Evolutionary conservation across 2,797 vertebrate species (phyloP), one percentile per base, ranked within the genome.

Genomic region (Sebastes iracundus): DNA sequence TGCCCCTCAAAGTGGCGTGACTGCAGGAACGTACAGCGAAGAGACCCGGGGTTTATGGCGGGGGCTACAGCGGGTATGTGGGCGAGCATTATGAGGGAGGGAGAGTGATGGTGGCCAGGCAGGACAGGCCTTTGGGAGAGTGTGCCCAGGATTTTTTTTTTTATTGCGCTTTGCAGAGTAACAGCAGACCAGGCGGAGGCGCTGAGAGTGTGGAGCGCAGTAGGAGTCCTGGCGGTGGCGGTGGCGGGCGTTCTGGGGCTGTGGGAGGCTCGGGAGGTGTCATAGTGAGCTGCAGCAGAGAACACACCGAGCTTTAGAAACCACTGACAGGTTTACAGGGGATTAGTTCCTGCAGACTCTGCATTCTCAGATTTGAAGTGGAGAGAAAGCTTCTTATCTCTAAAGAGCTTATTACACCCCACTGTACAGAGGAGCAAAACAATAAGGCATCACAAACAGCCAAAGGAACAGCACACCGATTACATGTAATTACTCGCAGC

Each of bases 271-370:
- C 60, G 7, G 88, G 90, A 90, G 90, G 90, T 91, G 91, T 91
- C 89, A 90, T 52, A n/a, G 84, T 86, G 90, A 92, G 92, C 90
- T 85, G 90, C 80, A 86, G 89, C 83, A 85, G 71, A 89, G 92
- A 92, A 93, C 82, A 92, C 89, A 89, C 80, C 79, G 79, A 83
- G 94, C 90, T 93, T 94, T 94, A 88, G 87, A 88, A 93, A 92
- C 93, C 93, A 96, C 90, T 95, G 95, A 95, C 95, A 95, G 94
- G 93, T 95, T 96, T 96, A 95, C 89, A 87, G 84, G 64, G 93
- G 96, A 96, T 96, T 96, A 96, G 88, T 94, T 96, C 93, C 92
- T 96, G 96, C 96, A 94, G 95, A 96, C 95, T 95, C 93, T 90
- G 96, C 96, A 95, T 95, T 96, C 94, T 96, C 92, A 90, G 92